A percentile compares a stretch with the other conserved stretches of the same genome.
These are phyloP conservation scores for Diplolepis rosae DNA, from an alignment of 2,888 invertebrate genomes.

Conservation along the genomic window DNA sequence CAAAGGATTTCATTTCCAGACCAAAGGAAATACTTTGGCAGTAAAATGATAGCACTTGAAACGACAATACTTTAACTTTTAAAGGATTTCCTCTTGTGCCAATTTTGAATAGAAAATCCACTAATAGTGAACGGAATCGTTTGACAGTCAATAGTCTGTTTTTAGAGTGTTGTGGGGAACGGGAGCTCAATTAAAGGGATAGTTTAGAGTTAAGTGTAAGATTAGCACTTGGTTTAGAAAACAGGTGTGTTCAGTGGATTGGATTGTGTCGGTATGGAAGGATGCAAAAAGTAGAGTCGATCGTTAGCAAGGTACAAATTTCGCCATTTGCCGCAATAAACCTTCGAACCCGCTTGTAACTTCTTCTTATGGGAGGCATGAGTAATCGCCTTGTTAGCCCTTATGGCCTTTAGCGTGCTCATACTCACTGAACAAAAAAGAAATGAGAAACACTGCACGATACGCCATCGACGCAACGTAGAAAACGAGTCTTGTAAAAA, in stretches of 20 bases:
- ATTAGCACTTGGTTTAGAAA: constrained; percentile 7
- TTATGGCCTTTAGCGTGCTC: constrained; percentile 68
- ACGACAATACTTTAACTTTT: too few species aligned
- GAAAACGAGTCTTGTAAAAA: constrained; percentile 48
- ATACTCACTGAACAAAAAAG: constrained; percentile 57
- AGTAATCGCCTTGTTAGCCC: constrained; percentile 74
- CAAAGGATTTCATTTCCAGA: too few species aligned
- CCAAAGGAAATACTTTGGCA: too few species aligned
- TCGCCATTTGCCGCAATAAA: constrained; percentile 73
- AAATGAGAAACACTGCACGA: constrained; percentile 63
- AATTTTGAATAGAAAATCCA: too few species aligned
- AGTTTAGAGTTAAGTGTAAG: not conserved
- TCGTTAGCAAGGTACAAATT: constrained; percentile 73
- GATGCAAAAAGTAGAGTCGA: constrained; percentile 60
- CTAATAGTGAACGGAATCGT: too few species aligned
- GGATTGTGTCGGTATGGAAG: not conserved
- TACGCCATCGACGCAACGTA: constrained; percentile 65
- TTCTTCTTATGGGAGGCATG: constrained; percentile 72
- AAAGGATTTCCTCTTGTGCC: too few species aligned
- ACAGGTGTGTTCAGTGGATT: not conserved
- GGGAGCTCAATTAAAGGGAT: not conserved
- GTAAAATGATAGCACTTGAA: too few species aligned
- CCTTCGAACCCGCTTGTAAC: constrained; percentile 71
- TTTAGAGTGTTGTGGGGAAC: too few species aligned
- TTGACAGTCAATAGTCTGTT: too few species aligned